A percentile compares a stretch with the other conserved stretches of the same genome.
phyloP scores from a whole-genome alignment of 2,888 invertebrate genomes.

The Lasioglossum leucozonium region DNA sequence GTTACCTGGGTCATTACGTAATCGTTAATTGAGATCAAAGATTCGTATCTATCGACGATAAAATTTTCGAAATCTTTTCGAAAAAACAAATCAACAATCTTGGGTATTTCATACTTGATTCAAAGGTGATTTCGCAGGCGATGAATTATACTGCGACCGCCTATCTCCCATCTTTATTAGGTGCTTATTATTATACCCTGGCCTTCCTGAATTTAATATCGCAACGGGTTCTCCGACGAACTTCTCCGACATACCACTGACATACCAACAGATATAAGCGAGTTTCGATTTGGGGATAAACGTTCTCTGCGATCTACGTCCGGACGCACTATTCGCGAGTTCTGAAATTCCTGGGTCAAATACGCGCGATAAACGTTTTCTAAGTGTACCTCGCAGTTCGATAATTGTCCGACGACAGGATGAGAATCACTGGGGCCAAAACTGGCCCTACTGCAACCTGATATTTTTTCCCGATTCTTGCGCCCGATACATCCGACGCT shows the following conservation, averaged over 20 bases:
- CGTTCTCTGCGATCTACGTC: background rate
- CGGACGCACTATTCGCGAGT: background rate
- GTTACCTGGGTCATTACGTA: background rate
- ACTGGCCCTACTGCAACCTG: conserved; percentile 33
- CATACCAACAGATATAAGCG: background rate
- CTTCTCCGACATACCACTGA: background rate
- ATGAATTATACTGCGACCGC: conserved; percentile 18
- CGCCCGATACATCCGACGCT: conserved; percentile 30
- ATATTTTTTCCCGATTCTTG: conserved; percentile 45
- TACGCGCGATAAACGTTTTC: background rate
- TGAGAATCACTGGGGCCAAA: conserved; percentile 54
- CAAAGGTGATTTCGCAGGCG: conserved; percentile 7
- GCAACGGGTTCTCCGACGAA: background rate
- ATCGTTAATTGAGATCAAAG: background rate
- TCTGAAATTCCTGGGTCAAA: background rate
- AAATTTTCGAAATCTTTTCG: background rate
- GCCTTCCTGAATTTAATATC: conserved; percentile 18
- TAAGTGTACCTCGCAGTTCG: background rate
- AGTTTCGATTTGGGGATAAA: conserved; percentile 34
- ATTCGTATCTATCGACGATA: background rate
- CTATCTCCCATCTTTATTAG: conserved; percentile 36
- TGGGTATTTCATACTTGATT: conserved; percentile 26
- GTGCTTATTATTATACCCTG: conserved; percentile 24
- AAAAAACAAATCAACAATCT: background rate
- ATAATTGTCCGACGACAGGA: background rate